Conservation (phyloP, 2,797 vertebrate genomes). For the Glyptemys insculpta region DNA sequence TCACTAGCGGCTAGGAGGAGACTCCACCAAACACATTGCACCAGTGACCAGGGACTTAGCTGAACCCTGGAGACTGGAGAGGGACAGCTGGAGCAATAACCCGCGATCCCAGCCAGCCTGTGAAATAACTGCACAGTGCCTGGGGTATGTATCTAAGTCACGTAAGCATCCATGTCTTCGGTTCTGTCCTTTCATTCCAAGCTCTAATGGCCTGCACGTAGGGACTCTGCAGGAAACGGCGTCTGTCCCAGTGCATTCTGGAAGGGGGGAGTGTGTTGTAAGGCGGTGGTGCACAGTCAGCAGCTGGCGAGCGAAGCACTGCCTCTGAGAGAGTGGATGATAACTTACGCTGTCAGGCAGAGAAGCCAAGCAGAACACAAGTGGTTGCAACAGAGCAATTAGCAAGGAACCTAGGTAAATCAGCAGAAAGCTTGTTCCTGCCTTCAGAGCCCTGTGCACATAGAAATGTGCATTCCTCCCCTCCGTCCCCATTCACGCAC, state of each 20-base stretch:
- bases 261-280: not conserved
- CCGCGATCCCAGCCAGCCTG: not conserved
- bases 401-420: not conserved
- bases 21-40: not conserved
- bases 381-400: not conserved
- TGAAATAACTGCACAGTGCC: not conserved
- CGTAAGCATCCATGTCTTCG: not conserved
- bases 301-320: not conserved
- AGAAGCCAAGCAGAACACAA: not conserved
- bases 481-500: not conserved
- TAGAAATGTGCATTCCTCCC: not conserved
- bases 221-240: not conserved
- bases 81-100: not conserved
- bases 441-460: not conserved
- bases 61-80: rapidly evolving
- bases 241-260: not conserved
- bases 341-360: slow-evolving; percentile 9
- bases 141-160: not conserved
- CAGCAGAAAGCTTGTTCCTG: not conserved
- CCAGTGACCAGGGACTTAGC: too few species aligned
- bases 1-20: not conserved
- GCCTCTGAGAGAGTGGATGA: not conserved
- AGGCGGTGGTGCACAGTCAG: not conserved
- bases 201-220: not conserved
- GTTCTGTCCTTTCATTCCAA: not conserved